Evolutionary conservation across 2,113 vertebrate species (phyloP).

Genomic region (Sorex fumeus): DNA sequence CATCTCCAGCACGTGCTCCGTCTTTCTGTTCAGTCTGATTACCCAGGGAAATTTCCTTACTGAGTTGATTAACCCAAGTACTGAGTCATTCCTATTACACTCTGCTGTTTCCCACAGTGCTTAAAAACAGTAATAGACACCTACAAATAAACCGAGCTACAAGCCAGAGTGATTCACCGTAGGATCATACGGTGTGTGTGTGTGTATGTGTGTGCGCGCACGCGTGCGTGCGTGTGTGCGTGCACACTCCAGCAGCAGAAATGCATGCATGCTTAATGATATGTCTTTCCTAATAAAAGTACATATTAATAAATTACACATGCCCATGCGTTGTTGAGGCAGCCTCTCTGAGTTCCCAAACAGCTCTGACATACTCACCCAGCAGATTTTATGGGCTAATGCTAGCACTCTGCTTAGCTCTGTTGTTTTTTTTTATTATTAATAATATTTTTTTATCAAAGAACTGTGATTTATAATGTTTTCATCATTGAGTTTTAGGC

Average conservation of each 20-base stretch:
- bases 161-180: conserved; percentile 50
- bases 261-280: conserved; percentile 61
- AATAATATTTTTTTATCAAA: too few species aligned
- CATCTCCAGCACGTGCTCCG: conserved; percentile 46
- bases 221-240: too few species aligned
- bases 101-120: conserved; percentile 57
- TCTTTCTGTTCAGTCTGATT: conserved; percentile 74
- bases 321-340: neutral
- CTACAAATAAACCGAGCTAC: conserved; percentile 58
- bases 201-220: too few species aligned
- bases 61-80: conserved; percentile 81
- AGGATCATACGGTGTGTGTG: too few species aligned
- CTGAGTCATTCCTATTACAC: conserved; percentile 61
- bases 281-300: conserved; percentile 52
- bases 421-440: neutral
- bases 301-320: neutral
- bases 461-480: too few species aligned
- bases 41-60: conserved; percentile 60
- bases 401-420: neutral
- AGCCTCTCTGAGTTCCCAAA: neutral
- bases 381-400: neutral
- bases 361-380: neutral
- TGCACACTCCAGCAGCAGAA: conserved; percentile 67
- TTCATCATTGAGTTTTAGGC: too few species aligned
- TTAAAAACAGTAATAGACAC: conserved; percentile 71